Evolutionary conservation across 2,113 vertebrate genomes (phyloP), one percentile per base, ranked within the genome.

Genomic region (Amia ocellicauda): DNA sequence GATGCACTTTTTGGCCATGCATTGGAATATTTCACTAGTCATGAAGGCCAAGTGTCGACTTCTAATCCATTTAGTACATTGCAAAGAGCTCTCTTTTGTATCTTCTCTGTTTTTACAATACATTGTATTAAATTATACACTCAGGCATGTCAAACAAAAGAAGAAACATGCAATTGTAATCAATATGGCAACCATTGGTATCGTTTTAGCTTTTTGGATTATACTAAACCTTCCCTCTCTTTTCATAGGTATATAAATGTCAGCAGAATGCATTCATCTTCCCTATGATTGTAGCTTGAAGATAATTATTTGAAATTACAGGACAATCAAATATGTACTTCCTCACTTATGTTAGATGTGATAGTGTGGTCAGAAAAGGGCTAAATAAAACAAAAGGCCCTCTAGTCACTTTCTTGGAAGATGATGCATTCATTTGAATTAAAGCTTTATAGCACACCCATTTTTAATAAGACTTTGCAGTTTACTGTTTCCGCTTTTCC

Each of bases 211-310:
- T 59, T 67, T 69, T 63, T 73, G 45, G 68, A 66, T 73, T 59
- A 57, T 63, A 60, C 24, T 20, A 31, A n/a, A n/a, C n/a, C n/a
- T n/a, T n/a, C n/a, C n/a, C n/a, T 57, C 55, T 31, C 63, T 50
- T 45, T 45, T 45, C 55, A 69, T 60, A 50, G 66, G 47, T 53
- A 62, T 69, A 67, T 73, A 69, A 67, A 73, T 43, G 54, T 69
- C 53, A 61, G 53, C 40, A 50, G 54, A 67, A 70, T 62, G 51
- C 58, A 63, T 58, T 69, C 45, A 41, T 50, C 36, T 16, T 42
- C 47, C 59, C 65, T 50, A 16, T 64, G 63, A 68, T 70, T 64
- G 55, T 56, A 60, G 45, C 62, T 20, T 42, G 61, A 58, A 42
- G 52, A 68, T 74, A 68, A 16, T 49, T 47, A 58, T 53, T 27